Conservation (phyloP, 2,888 invertebrate genomes). For the Elgonia sp. region DNA sequence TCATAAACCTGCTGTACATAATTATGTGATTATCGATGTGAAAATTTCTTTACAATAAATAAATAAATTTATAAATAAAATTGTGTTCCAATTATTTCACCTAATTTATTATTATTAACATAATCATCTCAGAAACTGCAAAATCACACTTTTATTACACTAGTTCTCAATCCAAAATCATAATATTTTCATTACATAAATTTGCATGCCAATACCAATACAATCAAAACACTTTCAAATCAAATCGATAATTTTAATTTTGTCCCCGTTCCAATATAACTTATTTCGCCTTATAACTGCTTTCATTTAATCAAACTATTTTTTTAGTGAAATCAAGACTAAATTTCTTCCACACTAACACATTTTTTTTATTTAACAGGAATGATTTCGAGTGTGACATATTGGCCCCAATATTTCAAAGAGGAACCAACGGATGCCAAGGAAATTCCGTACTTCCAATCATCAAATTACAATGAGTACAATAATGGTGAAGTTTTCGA, state of each 20-base stretch:
- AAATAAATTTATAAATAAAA: neutral
- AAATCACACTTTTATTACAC: too few relatives aligned
- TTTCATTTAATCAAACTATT: neutral
- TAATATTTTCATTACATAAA: too few relatives aligned
- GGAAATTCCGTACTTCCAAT: slow-evolving; percentile 47
- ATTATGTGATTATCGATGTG: neutral
- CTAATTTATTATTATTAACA: neutral
- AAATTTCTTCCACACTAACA: slow-evolving; percentile 16
- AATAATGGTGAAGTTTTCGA: slow-evolving; percentile 18
- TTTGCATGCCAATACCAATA: too few relatives aligned
- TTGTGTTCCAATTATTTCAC: neutral
- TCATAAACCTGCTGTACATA: neutral
- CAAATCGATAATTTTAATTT: too few relatives aligned
- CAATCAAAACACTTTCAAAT: too few relatives aligned
- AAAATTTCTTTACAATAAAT: neutral
- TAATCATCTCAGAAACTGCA: neutral
- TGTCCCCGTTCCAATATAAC: too few relatives aligned
- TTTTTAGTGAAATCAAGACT: neutral
- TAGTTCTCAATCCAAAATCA: too few relatives aligned
- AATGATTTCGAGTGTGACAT: slow-evolving; percentile 43
- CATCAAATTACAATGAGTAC: slow-evolving; percentile 37
- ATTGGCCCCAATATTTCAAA: slow-evolving; percentile 69
- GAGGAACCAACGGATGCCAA: too few relatives aligned
- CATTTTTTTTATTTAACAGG: slow-evolving; percentile 49
- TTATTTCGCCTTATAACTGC: neutral